A percentile compares a stretch with the other conserved stretches of the same genome.
Conservation (phyloP, 2,888 invertebrate species). For the Syrista parreyssii region DNA sequence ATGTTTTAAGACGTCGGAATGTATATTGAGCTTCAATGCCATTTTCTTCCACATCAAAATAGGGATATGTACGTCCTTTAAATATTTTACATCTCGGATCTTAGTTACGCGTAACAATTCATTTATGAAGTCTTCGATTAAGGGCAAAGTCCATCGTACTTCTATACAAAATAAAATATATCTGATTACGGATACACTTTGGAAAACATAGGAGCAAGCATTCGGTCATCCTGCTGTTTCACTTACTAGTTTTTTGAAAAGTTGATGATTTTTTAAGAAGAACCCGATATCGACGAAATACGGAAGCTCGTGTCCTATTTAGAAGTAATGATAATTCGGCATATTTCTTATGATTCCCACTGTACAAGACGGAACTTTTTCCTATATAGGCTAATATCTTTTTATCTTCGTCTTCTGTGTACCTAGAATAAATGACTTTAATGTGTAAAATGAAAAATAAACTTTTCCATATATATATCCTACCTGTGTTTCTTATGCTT, state of each 20-base stretch:
- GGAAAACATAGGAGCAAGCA: background rate
- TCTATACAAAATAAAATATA: background rate
- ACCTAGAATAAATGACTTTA: constrained; percentile 22
- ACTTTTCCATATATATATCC: constrained; percentile 16
- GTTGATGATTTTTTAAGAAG: constrained; percentile 21
- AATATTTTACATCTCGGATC: constrained; percentile 39
- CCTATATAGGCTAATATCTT: constrained; percentile 39
- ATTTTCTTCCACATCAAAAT: constrained; percentile 50
- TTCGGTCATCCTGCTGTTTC: background rate
- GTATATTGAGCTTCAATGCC: constrained; percentile 40
- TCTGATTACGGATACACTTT: background rate
- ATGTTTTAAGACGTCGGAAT: constrained; percentile 29
- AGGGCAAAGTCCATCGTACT: constrained; percentile 39
- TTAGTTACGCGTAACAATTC: constrained; percentile 41
- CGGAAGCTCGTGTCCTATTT: constrained; percentile 37
- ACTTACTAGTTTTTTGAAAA: background rate
- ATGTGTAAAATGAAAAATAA: constrained; percentile 1
- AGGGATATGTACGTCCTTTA: constrained; percentile 49
- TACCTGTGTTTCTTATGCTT: constrained; percentile 17
- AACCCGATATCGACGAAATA: constrained; percentile 30
- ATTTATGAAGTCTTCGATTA: constrained; percentile 42
- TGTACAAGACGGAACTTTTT: constrained; percentile 8
- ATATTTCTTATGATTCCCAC: constrained; percentile 25
- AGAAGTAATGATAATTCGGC: constrained; percentile 40
- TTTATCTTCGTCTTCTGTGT: constrained; percentile 40